phyloP scores from a whole-genome alignment of 2,113 vertebrate genomes.

The Amphiprion ocellaris region DNA sequence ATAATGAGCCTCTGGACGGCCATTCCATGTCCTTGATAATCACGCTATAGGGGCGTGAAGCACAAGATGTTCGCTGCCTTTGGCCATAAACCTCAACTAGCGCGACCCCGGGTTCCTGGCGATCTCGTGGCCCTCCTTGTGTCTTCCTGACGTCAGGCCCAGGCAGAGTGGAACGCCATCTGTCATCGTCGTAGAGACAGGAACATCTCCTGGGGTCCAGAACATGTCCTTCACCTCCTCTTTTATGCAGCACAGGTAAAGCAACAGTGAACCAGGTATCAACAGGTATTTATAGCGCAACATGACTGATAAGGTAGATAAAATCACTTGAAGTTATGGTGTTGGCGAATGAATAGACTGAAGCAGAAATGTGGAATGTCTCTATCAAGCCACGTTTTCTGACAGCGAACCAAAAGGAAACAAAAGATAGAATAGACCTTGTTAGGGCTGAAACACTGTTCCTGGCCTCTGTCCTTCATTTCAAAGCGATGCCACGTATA shows the following conservation, averaged over 20 bases:
- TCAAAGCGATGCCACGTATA: slow-evolving; percentile 42
- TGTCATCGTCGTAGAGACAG: slow-evolving; percentile 41
- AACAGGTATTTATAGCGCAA: slow-evolving; percentile 33
- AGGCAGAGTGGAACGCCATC: slow-evolving; percentile 59
- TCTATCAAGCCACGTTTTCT: neutral
- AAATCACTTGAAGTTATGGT: neutral
- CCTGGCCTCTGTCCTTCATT: slow-evolving; percentile 56
- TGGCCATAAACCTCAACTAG: slow-evolving; percentile 35
- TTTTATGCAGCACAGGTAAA: slow-evolving; percentile 37
- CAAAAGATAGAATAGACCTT: neutral
- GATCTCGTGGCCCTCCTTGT: slow-evolving; percentile 46
- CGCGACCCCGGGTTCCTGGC: slow-evolving; percentile 50
- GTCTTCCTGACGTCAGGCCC: slow-evolving; percentile 60
- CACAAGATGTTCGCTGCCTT: slow-evolving; percentile 7
- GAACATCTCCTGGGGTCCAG: slow-evolving; percentile 36
- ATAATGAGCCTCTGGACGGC: slow-evolving; percentile 4
- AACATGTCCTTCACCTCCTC: slow-evolving; percentile 14
- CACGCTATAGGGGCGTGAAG: slow-evolving; percentile 5
- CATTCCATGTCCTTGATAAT: slow-evolving; percentile 17
- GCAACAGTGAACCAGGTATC: neutral
- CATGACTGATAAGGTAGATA: neutral
- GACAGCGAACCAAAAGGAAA: slow-evolving; percentile 2
- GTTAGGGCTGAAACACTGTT: slow-evolving; percentile 6
- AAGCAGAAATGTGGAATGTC: neutral
- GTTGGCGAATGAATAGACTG: neutral